phyloP scores from a whole-genome alignment of 2,888 invertebrate species.

The Alviniconcha strummeri region DNA sequence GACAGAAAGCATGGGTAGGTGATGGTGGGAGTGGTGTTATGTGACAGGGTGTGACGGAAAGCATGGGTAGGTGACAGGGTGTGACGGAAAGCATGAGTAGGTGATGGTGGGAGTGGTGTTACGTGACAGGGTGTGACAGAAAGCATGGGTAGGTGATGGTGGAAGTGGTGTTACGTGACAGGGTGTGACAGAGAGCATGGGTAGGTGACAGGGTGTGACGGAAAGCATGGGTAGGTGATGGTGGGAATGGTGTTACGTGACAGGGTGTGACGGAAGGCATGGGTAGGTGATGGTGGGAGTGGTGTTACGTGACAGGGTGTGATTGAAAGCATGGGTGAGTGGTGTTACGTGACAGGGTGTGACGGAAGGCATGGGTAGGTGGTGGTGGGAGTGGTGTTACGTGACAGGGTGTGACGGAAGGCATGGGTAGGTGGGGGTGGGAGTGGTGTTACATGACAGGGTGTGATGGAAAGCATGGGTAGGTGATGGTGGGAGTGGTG shows the following conservation, averaged over 20 bases:
- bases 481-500: constrained; percentile 40
- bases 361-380: no score
- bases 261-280: constrained; percentile 72
- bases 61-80: constrained; percentile 70
- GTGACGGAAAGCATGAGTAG: constrained; percentile 74
- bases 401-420: no score
- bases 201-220: constrained; percentile 65
- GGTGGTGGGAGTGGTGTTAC: no score
- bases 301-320: constrained; percentile 31
- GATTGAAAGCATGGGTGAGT: no score
- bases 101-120: constrained; percentile 36
- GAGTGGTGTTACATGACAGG: no score
- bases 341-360: no score
- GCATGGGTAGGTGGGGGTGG: no score
- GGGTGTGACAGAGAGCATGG: constrained; percentile 74
- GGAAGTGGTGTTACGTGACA: constrained; percentile 20
- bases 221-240: constrained; percentile 72
- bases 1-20: constrained; percentile 73
- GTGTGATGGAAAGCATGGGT: constrained; percentile 74
- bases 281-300: constrained; percentile 60
- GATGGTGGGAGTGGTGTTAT: neutral
- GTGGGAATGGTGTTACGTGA: constrained; percentile 13
- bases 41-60: constrained; percentile 66
- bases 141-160: constrained; percentile 69
- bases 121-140: constrained; percentile 61